Conservation (phyloP, 2,797 vertebrate species). For the Pteropus rufus region DNA sequence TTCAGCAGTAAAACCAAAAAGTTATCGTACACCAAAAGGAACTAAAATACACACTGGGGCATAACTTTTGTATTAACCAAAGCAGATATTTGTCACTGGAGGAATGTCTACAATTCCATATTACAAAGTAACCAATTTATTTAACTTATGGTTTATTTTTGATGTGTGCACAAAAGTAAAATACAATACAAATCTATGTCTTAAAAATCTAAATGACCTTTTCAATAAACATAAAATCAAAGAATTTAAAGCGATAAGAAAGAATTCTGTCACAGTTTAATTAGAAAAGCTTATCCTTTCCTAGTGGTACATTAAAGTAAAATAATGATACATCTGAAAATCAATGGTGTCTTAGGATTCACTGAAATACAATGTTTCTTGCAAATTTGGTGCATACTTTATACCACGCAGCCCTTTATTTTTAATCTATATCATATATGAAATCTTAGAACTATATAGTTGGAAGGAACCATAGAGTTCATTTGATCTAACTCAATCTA, state of each 20-base stretch:
- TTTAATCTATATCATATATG: not conserved
- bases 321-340: not conserved
- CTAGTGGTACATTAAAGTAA: not conserved
- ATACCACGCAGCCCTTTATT: not conserved
- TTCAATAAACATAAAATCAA: not conserved
- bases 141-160: conserved; percentile 16
- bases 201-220: not conserved
- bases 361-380: not conserved
- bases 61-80: not conserved
- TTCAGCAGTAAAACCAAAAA: not conserved
- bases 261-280: not conserved
- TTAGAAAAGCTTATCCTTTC: not conserved
- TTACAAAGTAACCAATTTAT: not conserved
- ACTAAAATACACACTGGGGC: not conserved
- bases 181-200: not conserved
- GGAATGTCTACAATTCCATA: not conserved
- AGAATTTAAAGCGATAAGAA: not conserved
- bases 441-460: not conserved
- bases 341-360: not conserved
- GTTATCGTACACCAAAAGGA: not conserved
- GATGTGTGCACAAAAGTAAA: not conserved
- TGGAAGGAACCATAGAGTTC: not conserved
- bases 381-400: not conserved
- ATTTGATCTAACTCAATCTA: not conserved
- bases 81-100: not conserved